phyloP scores from a whole-genome alignment of 1,140 invertebrate species.

The Carposina sasakii region DNA sequence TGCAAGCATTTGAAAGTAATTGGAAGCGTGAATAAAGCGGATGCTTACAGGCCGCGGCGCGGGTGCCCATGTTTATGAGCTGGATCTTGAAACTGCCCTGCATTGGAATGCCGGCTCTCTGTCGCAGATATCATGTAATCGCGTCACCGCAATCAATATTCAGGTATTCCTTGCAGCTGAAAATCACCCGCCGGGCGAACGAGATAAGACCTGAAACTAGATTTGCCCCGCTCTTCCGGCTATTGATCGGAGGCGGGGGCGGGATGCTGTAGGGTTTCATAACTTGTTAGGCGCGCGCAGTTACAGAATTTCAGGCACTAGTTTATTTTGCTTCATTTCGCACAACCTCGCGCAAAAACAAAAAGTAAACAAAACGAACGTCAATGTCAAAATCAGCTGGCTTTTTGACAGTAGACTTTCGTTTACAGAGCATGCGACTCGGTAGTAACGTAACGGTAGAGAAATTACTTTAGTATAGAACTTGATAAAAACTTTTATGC shows the following conservation, averaged over 20 bases:
- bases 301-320: no score
- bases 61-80: constrained; percentile 82
- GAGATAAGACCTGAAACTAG: constrained; percentile 68
- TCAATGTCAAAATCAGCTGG: no score
- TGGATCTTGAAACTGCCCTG: constrained; percentile 76
- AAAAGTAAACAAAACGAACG: no score
- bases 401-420: no score
- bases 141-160: constrained; percentile 50
- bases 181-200: constrained; percentile 40
- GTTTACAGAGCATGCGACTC: no score
- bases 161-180: constrained; percentile 23
- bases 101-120: constrained; percentile 56
- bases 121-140: constrained; percentile 37
- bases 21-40: constrained; percentile 15
- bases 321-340: no score
- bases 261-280: no score
- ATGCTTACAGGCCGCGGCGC: constrained; percentile 82
- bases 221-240: constrained; percentile 59
- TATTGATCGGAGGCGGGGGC: constrained; percentile 63
- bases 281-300: no score
- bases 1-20: constrained; percentile 35
- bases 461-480: no score
- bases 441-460: no score
- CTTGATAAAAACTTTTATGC: no score
- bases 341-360: no score